Base-by-base conservation (phyloP, 2,888 invertebrate genomes). In the Nysson spinosus region DNA sequence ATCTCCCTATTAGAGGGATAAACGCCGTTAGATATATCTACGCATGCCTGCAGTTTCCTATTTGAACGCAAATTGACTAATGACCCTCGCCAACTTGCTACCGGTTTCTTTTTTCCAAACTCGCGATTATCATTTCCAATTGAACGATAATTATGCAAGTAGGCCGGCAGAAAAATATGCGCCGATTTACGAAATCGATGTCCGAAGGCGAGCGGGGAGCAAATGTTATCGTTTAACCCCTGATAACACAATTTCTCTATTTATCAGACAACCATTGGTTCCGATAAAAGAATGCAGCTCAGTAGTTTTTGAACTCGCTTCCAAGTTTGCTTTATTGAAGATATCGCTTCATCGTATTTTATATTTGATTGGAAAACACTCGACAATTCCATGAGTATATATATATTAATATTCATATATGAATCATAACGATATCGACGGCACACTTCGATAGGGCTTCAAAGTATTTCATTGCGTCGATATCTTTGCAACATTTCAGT, bases 1-100 rank as follows among this genome's bases (percentile, higher is more conserved):
- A 76, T 81, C 71, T 69, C 51, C 55, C 77, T 61, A 75, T 81
- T 79, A 75, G 66, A 49, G 39, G 56, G 66, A 71, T 55, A 42
- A 75, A 60, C 51, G 68, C 47, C 47, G 44, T 47, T 44, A 35
- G 30, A 54, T 55, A 30, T 35, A 40, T 54, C 14, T 11, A 7
- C 17, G 16, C 46, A 16, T 46, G 39, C 37, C 50, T 37, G 50
- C 58, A 17, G 57, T 66, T 64, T 56, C 58, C 60, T 57, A 52
- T 58, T 54, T 11, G 11, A 9, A 46, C 35, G 55, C 68, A 69
- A 79, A 79, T 80, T 78, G 74, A 65, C 69, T 77, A 78, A 78
- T 79, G 72, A 72, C 66, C 69, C 68, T 12, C 40, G 17, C 12
- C 30, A 24, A 11, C 6, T 7, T 24, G 19, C 30, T 14, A 32